These are phyloP conservation scores for Speoplatyrhinus poulsoni DNA, from an alignment of 2,113 vertebrate genomes.

Conservation along the genomic window DNA sequence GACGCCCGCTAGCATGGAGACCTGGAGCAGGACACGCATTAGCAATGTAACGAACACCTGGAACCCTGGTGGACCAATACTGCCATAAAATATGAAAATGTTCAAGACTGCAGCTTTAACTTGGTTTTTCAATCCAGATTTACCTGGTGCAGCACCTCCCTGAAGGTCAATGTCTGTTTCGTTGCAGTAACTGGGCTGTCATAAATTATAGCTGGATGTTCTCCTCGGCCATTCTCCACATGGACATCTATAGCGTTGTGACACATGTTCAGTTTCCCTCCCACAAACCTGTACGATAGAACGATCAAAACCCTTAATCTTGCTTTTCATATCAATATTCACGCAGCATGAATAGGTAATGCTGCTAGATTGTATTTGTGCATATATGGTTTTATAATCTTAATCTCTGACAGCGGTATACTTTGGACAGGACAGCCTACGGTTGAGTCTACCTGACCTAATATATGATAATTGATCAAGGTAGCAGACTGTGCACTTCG, in stretches of 20 bases:
- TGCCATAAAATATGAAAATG: too few species aligned
- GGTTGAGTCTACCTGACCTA: background rate
- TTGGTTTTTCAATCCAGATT: background rate
- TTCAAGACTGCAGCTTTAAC: too few species aligned
- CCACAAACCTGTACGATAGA: constrained; percentile 84
- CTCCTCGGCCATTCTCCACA: constrained; percentile 84
- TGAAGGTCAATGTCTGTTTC: constrained; percentile 85
- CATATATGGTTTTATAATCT: too few species aligned
- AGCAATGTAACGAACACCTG: too few species aligned
- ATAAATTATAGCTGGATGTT: constrained; percentile 88
- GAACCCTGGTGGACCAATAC: too few species aligned
- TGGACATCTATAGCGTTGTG: constrained; percentile 94
- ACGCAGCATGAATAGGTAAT: too few species aligned
- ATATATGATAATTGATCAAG: constrained; percentile 3
- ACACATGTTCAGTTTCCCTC: constrained; percentile 92
- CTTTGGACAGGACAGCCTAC: background rate
- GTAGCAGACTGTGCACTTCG: constrained; percentile 1
- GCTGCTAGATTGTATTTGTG: too few species aligned
- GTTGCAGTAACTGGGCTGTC: constrained; percentile 92
- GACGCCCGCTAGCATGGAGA: constrained; percentile 90
- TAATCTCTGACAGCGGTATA: too few species aligned
- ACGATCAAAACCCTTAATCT: background rate
- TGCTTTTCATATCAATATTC: too few species aligned
- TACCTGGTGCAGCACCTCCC: constrained; percentile 87
- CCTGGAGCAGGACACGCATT: constrained; percentile 69